Conservation (phyloP, 2,113 vertebrate genomes). For the Cariama cristata region DNA sequence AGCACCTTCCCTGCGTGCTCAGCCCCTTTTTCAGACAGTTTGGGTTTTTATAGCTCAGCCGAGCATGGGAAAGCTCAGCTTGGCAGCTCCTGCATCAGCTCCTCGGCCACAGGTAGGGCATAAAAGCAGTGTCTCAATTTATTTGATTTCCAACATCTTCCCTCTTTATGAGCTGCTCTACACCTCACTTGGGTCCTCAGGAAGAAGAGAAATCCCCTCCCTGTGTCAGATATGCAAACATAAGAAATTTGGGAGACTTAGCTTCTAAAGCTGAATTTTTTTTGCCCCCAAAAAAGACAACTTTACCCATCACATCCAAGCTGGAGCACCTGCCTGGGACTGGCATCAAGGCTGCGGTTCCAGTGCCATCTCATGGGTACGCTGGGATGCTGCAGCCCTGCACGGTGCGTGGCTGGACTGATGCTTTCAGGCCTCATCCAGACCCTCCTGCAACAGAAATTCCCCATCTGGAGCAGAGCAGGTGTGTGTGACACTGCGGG, state of each 20-base stretch:
- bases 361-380: conserved; percentile 50
- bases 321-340: not conserved
- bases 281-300: too few relatives aligned
- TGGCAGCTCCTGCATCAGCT: not conserved
- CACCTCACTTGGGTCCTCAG: accelerated
- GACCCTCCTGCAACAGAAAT: too few relatives aligned
- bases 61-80: not conserved
- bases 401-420: accelerated
- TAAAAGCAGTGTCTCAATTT: not conserved
- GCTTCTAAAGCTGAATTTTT: too few relatives aligned
- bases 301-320: not conserved
- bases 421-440: accelerated
- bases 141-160: not conserved
- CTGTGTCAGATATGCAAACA: accelerated
- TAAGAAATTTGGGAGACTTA: not conserved
- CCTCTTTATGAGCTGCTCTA: not conserved
- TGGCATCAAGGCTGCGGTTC: not conserved
- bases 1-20: not conserved
- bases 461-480: not conserved
- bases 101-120: not conserved
- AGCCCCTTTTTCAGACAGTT: not conserved
- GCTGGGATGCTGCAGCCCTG: conserved; percentile 3
- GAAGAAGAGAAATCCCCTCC: not conserved
- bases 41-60: not conserved
- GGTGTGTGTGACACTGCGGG: accelerated